Evolutionary conservation across 2,888 invertebrate species (phyloP).

Genomic region (Gymnoscelis rufifasciata): DNA sequence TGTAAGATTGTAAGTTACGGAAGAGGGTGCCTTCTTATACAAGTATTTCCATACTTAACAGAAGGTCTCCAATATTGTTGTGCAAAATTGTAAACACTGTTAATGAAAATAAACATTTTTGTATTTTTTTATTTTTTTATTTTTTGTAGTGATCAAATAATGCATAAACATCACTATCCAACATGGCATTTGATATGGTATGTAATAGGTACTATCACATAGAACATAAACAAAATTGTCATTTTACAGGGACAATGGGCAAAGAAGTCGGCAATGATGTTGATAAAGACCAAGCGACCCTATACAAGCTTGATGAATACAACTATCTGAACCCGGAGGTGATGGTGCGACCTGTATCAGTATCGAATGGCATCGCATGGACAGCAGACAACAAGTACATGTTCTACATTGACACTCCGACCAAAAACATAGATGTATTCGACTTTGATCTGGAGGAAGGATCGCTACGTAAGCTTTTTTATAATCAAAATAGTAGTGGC

Average conservation of each 20-base stretch:
- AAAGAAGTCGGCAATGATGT: conserved; percentile 68
- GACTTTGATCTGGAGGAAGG: conserved; percentile 82
- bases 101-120: too few relatives aligned
- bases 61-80: too few relatives aligned
- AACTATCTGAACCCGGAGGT: conserved; percentile 50
- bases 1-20: too few relatives aligned
- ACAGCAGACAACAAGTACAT: conserved; percentile 82
- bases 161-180: neutral
- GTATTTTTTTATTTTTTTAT: too few relatives aligned
- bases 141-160: neutral
- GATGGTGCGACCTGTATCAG: conserved; percentile 72
- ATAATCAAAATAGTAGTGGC: too few relatives aligned
- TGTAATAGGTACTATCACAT: too few relatives aligned
- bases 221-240: neutral
- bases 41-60: too few relatives aligned
- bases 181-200: neutral
- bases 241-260: conserved; percentile 81
- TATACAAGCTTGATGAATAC: conserved; percentile 77
- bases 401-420: conserved; percentile 88
- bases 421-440: conserved; percentile 82
- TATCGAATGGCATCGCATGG: conserved; percentile 92
- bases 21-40: too few relatives aligned
- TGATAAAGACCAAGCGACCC: conserved; percentile 73
- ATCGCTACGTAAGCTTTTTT: conserved; percentile 75
- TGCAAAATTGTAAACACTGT: too few relatives aligned